Percentiles rank a stretch among this genome's conserved stretches.
Conservation (phyloP, 92 coral and sea anemone species). For the Epizoanthus scotinus region DNA sequence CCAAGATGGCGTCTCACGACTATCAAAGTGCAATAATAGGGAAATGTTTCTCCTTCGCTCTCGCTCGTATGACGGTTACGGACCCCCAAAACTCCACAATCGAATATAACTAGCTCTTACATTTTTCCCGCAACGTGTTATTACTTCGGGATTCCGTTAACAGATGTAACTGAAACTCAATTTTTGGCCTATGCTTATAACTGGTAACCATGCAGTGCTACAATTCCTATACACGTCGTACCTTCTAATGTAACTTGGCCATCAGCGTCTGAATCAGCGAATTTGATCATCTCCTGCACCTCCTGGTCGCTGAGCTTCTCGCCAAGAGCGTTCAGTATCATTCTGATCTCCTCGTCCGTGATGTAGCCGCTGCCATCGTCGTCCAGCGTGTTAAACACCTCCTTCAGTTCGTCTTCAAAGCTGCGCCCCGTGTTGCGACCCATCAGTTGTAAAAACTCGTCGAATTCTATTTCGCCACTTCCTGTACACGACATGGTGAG, state of each 20-base stretch:
- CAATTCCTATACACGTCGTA: background rate
- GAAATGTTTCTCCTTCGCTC: no score
- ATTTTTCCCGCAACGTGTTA: no score
- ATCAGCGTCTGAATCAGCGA: constrained; percentile 34
- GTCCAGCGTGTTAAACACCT: constrained; percentile 36
- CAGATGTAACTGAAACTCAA: no score
- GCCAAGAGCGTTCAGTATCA: constrained; percentile 39
- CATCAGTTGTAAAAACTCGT: constrained; percentile 36
- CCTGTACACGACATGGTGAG: background rate
- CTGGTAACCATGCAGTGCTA: no score
- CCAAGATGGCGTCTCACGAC: no score
- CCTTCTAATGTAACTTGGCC: constrained; percentile 40
- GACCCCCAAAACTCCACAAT: no score
- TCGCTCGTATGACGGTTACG: no score
- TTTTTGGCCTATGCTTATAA: no score
- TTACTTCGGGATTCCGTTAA: no score
- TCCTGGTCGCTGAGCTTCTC: constrained; percentile 43
- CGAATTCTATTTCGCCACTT: constrained; percentile 41
- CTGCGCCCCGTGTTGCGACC: constrained; percentile 41
- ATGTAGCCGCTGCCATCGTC: constrained; percentile 40
- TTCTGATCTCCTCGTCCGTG: constrained; percentile 37
- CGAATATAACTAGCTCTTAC: no score
- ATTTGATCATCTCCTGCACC: constrained; percentile 40
- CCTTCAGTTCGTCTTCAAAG: constrained; percentile 39
- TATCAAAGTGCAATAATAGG: no score